Evolutionary conservation across 1,140 invertebrate species (phyloP).

Genomic region (Fopius arisanus): DNA sequence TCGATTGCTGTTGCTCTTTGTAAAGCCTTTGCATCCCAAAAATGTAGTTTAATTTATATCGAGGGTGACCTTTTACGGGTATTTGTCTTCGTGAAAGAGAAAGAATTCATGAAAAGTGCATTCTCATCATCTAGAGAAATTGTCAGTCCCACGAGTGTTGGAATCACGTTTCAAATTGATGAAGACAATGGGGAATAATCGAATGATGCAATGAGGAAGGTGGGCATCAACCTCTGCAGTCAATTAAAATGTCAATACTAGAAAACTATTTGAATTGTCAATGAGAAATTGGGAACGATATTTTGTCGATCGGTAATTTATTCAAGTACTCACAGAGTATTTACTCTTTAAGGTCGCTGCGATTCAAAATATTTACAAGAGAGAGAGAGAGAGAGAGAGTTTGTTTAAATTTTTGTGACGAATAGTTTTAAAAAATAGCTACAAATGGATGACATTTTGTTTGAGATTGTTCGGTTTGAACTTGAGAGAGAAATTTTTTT

Average conservation of each 20-base stretch:
- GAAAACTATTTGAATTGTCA: background rate
- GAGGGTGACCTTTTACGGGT: background rate
- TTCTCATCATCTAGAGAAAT: background rate
- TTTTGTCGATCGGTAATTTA: no score
- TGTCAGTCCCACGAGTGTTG: background rate
- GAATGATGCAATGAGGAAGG: background rate
- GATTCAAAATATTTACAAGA: no score
- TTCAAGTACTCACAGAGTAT: no score
- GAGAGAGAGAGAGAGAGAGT: no score
- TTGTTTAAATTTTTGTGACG: no score
- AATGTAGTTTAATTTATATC: background rate
- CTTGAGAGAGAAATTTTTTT: no score
- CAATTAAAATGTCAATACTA: background rate
- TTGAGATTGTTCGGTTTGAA: no score
- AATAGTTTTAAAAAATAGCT: no score
- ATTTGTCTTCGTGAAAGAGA: background rate
- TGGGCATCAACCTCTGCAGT: background rate
- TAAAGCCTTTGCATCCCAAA: background rate
- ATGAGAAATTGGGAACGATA: background rate
- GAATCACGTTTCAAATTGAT: background rate
- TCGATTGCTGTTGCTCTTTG: background rate
- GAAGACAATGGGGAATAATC: background rate
- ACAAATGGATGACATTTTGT: no score
- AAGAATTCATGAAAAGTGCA: background rate
- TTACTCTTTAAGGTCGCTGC: no score